Evolutionary conservation across 2,888 invertebrate species (phyloP).

Genomic region (Melieria omissa): DNA sequence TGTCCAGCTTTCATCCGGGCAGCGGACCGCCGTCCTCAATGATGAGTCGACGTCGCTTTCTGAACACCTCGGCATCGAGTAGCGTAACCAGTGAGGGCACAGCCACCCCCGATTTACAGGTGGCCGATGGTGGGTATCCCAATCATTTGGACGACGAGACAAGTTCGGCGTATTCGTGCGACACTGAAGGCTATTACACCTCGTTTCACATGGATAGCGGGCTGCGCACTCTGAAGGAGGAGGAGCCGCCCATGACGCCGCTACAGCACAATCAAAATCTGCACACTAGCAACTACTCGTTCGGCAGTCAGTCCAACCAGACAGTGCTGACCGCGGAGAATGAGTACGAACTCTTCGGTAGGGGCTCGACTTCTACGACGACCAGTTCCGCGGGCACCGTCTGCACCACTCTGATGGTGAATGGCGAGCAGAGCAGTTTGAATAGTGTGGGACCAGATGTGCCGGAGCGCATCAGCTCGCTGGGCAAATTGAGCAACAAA

Average conservation of each 20-base stretch:
- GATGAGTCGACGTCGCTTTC: conserved; percentile 74
- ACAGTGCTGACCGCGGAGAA: conserved; percentile 81
- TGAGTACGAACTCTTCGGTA: conserved; percentile 91
- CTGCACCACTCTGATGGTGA: conserved; percentile 82
- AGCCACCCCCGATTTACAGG: conserved; percentile 81
- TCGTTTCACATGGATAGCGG: conserved; percentile 98
- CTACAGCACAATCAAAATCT: conserved; percentile 76
- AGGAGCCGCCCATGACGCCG: conserved; percentile 73
- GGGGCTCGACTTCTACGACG: conserved; percentile 90
- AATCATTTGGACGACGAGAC: conserved; percentile 82
- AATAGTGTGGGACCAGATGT: conserved; percentile 79
- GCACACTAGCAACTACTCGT: conserved; percentile 73
- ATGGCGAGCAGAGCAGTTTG: conserved; percentile 69
- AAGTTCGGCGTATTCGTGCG: conserved; percentile 93
- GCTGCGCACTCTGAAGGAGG: conserved; percentile 84
- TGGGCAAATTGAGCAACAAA: conserved; percentile 71
- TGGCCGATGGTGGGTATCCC: conserved; percentile 71
- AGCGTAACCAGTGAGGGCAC: conserved; percentile 89
- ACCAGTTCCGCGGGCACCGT: conserved; percentile 92
- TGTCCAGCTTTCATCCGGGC: conserved; percentile 66
- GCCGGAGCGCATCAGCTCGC: conserved; percentile 84
- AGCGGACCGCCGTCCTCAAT: conserved; percentile 76
- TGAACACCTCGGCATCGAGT: conserved; percentile 82
- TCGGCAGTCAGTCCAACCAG: conserved; percentile 77
- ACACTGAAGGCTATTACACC: conserved; percentile 97